Base-by-base conservation (phyloP, 1,140 invertebrate genomes). In the Platyscapa corneri region DNA sequence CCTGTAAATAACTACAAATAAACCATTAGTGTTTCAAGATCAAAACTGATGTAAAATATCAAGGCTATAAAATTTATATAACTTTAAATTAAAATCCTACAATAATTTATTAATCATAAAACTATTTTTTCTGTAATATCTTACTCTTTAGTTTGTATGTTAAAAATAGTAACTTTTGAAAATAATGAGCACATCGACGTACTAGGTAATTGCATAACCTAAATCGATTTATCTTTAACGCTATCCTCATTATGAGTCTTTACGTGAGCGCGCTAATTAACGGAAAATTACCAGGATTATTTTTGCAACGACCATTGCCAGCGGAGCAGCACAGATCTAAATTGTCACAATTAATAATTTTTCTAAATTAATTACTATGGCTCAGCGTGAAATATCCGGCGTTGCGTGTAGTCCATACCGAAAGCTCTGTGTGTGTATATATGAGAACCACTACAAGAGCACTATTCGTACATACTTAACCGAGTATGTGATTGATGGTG, bases 271-370 rank as follows among this genome's bases (percentile, higher is more conserved):
- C 84, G 77, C 75, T 85, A 70, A 85, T 85, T 85, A 85, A 85
- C 84, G 84, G 84, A 85, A 85, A 85, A 85, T 85, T 85, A 85
- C 78, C 70, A 75, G 64, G 56, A 85, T 85, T 81, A 85, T 80
- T 85, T 85, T 81, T 75, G 84, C 70, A 20, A 37, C 30, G 23
- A 80, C 78, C n/a, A 78, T 70, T 53, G 39, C 37, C 23, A 30
- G 27, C n/a, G 10, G 30, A 39, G 34, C 37, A 77, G 27, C 77
- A 42, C 64, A 88, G 89, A 90, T 90, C 87, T 89, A 87, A 89
- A 90, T 90, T 89, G 90, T 91, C 89, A 87, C 88, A 83, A 89
- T 92, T 90, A 89, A 91, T 92, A 92, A 92, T 92, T 92, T 91
- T 92, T 91, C 86, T 81, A 87, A 90, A 92, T 91, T 91, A 92